phyloP scores from a whole-genome alignment of 1,140 invertebrate species.

The Trichonephila clavipes region DNA sequence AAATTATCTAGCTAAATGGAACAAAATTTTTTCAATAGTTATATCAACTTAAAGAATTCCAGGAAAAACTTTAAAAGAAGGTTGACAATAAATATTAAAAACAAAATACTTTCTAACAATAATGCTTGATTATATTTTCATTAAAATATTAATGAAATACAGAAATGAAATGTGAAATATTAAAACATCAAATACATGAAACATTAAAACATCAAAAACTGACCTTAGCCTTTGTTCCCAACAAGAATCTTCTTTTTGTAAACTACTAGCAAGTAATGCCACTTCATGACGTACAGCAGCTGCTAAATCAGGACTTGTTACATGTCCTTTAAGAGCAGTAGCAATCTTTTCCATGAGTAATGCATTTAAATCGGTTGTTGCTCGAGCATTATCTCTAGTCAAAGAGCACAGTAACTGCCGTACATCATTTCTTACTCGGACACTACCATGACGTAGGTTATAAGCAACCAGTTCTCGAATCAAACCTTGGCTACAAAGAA shows the following conservation, averaged over 20 bases:
- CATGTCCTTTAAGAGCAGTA: constrained; percentile 82
- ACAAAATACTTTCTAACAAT: too few species aligned
- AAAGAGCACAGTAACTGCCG: constrained; percentile 92
- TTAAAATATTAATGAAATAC: too few species aligned
- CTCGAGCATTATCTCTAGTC: constrained; percentile 93
- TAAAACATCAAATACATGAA: too few species aligned
- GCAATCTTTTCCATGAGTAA: constrained; percentile 90
- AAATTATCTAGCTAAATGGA: too few species aligned
- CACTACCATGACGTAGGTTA: constrained; percentile 86
- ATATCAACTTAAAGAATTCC: too few species aligned
- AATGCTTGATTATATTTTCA: too few species aligned
- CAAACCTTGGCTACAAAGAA: constrained; percentile 91
- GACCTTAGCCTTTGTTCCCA: constrained; percentile 94
- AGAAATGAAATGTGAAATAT: too few species aligned
- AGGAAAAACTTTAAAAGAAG: too few species aligned
- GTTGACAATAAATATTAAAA: too few species aligned
- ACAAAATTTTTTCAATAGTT: too few species aligned
- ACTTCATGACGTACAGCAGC: constrained; percentile 92
- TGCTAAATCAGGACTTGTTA: constrained; percentile 85
- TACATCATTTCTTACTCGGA: constrained; percentile 90
- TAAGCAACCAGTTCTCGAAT: constrained; percentile 94
- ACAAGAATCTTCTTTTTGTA: constrained; percentile 95
- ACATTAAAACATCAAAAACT: constrained; percentile 58
- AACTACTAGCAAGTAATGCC: constrained; percentile 90
- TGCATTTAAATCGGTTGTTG: constrained; percentile 92